These are phyloP conservation scores for Nothocercus julius DNA, from an alignment of 2,113 vertebrate species.

Conservation along the genomic window DNA sequence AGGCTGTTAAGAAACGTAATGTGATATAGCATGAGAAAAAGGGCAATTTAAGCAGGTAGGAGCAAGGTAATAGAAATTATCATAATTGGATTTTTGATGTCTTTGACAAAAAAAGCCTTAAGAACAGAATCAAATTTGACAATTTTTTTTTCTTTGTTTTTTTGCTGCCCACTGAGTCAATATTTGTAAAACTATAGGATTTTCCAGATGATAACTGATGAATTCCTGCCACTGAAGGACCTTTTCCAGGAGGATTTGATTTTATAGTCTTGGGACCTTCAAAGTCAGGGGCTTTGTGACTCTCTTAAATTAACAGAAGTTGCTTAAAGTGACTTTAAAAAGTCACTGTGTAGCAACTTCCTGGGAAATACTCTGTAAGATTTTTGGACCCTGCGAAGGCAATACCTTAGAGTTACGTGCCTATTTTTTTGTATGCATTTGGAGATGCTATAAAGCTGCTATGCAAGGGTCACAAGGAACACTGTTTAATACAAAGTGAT, in stretches of 20 bases:
- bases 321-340: background rate
- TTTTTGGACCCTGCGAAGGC: background rate
- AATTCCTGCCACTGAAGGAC: slow-evolving; percentile 25
- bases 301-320: background rate
- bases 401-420: background rate
- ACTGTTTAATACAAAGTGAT: background rate
- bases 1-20: background rate
- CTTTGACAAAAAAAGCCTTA: background rate
- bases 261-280: background rate
- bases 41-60: background rate
- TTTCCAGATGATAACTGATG: slow-evolving; percentile 5
- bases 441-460: background rate
- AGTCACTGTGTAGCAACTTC: background rate
- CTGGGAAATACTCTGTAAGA: background rate
- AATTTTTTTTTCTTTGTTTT: slow-evolving; percentile 41
- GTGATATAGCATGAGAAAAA: background rate
- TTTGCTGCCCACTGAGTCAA: slow-evolving; percentile 30
- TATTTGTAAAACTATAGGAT: slow-evolving; percentile 47
- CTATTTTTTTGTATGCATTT: background rate
- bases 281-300: background rate
- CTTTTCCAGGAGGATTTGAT: slow-evolving; percentile 34
- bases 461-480: background rate
- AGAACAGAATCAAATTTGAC: background rate
- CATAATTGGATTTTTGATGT: background rate
- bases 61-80: background rate